Conservation (phyloP, 1,140 invertebrate genomes). For the Matsumurasca onukii region DNA sequence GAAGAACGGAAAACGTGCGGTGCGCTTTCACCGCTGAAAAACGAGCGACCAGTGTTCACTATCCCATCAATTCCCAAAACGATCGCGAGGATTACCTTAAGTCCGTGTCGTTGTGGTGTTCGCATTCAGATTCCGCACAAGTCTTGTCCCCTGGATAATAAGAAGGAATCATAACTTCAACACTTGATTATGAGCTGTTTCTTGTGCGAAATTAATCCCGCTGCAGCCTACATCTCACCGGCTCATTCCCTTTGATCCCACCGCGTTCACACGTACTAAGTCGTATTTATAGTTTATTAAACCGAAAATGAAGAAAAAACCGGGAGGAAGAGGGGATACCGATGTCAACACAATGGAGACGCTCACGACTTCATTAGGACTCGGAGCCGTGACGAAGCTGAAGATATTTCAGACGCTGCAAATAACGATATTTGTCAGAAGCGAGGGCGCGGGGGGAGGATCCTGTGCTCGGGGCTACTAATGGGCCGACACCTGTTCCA, state of each 20-base stretch:
- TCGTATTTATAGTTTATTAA: constrained; percentile 28
- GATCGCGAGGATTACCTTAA: too few species aligned
- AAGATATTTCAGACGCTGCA: constrained; percentile 12
- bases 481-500: background rate
- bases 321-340: background rate
- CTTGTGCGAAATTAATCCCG: too few species aligned
- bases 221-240: too few species aligned
- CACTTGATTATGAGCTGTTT: too few species aligned
- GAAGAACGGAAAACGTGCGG: too few species aligned
- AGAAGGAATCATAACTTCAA: too few species aligned
- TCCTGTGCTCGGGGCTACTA: background rate
- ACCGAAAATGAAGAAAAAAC: background rate
- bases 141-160: too few species aligned
- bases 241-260: background rate
- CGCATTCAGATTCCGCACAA: too few species aligned
- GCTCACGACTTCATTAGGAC: constrained; percentile 2
- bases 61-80: too few species aligned
- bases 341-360: constrained; percentile 17
- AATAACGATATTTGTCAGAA: constrained; percentile 10
- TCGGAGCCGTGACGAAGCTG: background rate
- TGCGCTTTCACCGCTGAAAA: too few species aligned
- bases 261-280: constrained; percentile 19
- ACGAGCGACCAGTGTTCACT: too few species aligned
- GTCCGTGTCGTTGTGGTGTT: too few species aligned
- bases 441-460: background rate